Evolutionary conservation across 1,140 invertebrate genomes (phyloP).

Genomic region (Nephila pilipes): DNA sequence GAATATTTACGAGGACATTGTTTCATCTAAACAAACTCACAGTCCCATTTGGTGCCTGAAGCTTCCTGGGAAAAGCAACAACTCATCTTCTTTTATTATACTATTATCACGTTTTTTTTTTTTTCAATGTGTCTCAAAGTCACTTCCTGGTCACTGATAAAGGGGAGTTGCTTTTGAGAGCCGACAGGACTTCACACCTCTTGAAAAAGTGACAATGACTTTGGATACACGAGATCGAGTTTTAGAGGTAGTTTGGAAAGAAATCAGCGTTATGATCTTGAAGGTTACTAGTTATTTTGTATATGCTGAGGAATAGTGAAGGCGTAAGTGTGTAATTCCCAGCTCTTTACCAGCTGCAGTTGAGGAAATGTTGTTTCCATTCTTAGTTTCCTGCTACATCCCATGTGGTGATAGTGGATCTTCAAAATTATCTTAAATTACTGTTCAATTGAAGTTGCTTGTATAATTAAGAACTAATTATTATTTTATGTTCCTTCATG

Average conservation of each 20-base stretch:
- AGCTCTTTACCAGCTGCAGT: constrained; percentile 18
- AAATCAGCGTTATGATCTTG: background rate
- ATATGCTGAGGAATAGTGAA: constrained; percentile 4
- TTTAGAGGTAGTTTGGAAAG: background rate
- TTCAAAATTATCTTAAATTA: background rate
- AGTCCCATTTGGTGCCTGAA: background rate
- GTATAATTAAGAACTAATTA: no score
- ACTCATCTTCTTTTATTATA: constrained; percentile 23
- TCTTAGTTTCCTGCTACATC: background rate
- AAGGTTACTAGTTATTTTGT: constrained; percentile 24
- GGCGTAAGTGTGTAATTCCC: constrained; percentile 18
- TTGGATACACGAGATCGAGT: constrained; percentile 5
- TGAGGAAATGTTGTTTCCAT: background rate
- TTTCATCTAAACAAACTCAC: background rate
- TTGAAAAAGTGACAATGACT: constrained; percentile 30
- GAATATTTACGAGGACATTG: no score
- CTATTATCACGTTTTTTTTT: constrained; percentile 19
- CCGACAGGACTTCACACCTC: background rate
- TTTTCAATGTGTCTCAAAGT: background rate
- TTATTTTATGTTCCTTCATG: no score
- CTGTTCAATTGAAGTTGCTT: no score
- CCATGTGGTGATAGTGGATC: background rate
- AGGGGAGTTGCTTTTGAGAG: background rate
- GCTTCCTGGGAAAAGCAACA: constrained; percentile 22
- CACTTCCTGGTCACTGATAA: constrained; percentile 35